Percentiles rank a stretch among this genome's conserved stretches.
phyloP scores from a whole-genome alignment of 2,797 vertebrate species.

The Pangasius sanitwongsei region DNA sequence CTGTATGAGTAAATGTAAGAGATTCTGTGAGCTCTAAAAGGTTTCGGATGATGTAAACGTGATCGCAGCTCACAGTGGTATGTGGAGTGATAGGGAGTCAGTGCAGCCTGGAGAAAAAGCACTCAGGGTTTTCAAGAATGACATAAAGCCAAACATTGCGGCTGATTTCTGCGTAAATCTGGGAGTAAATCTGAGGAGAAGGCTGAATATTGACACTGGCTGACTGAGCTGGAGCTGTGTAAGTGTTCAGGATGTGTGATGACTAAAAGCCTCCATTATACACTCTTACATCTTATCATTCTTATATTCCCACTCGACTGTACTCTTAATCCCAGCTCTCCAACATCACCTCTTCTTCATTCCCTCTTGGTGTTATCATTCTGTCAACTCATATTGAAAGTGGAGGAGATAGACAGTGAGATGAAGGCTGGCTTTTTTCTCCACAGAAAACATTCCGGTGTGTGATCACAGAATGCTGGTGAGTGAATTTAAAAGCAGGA shows the following conservation, averaged over 20 bases:
- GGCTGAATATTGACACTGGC: neutral
- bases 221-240: neutral
- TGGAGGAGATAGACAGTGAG: conserved; percentile 16
- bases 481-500: conserved; percentile 47
- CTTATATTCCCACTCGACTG: conserved; percentile 42
- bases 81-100: neutral
- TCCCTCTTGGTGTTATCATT: conserved; percentile 57
- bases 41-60: neutral
- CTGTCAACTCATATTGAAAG: conserved; percentile 30
- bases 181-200: neutral
- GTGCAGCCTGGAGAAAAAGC: neutral
- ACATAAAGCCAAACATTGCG: neutral
- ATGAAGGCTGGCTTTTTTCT: conserved; percentile 26
- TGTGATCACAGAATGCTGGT: conserved; percentile 33
- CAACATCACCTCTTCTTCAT: conserved; percentile 64
- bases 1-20: neutral
- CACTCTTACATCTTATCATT: conserved; percentile 39
- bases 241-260: neutral
- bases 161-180: neutral
- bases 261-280: conserved; percentile 9
- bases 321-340: conserved; percentile 46
- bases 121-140: neutral
- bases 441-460: conserved; percentile 22
- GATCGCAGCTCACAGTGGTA: neutral
- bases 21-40: no score